phyloP scores from a whole-genome alignment of 2,888 invertebrate species.

The Augochlorella aurata region DNA sequence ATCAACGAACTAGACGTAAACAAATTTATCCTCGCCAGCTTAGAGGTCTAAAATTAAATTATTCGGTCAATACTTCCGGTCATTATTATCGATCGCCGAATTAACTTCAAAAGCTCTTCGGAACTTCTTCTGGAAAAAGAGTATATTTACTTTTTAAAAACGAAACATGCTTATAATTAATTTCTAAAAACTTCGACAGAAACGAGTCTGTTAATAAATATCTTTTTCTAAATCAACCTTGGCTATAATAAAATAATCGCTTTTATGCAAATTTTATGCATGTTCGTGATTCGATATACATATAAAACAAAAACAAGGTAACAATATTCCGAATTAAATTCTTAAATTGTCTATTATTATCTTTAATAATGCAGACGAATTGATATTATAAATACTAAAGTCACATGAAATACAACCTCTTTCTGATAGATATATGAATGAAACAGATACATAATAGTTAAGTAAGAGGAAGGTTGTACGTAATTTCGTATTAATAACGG shows the following conservation, averaged over 20 bases:
- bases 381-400: constrained; percentile 4
- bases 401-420: background rate
- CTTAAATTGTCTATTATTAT: background rate
- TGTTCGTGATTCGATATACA: background rate
- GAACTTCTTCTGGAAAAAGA: background rate
- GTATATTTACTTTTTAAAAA: background rate
- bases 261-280: background rate
- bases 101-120: background rate
- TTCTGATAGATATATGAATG: background rate
- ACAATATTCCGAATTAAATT: background rate
- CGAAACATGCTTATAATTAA: background rate
- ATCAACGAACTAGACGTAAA: constrained; percentile 53
- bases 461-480: background rate
- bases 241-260: background rate
- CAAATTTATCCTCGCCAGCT: constrained; percentile 50
- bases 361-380: background rate
- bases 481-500: background rate
- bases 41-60: constrained; percentile 46
- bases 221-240: background rate
- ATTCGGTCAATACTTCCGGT: constrained; percentile 30
- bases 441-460: background rate
- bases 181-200: background rate
- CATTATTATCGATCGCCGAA: constrained; percentile 22
- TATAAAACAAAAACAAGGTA: background rate
- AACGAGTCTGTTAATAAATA: background rate